These are phyloP conservation scores for Sisor rabdophorus DNA, from an alignment of 2,113 vertebrate genomes.

Conservation along the genomic window DNA sequence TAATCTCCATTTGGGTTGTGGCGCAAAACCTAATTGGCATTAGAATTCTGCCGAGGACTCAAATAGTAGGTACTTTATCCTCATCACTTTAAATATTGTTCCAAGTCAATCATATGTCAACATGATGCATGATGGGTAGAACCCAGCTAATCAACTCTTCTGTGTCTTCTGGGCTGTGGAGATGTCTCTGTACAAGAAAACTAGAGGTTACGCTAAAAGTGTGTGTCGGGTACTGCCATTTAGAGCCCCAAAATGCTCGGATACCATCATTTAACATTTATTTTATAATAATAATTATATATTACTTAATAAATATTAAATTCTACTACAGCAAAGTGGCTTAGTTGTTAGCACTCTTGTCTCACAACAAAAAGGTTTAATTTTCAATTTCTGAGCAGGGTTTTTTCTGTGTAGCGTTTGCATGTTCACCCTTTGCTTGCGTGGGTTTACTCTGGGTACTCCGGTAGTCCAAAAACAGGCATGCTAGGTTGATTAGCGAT, in stretches of 20 bases:
- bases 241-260: not conserved
- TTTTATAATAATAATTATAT: no score
- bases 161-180: constrained; percentile 56
- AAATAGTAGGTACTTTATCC: constrained; percentile 99
- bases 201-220: not conserved
- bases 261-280: no score
- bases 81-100: constrained; percentile 99
- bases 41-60: constrained; percentile 99
- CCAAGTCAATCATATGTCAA: constrained; percentile 99
- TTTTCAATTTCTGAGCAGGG: no score
- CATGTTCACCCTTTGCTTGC: no score
- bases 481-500: no score
- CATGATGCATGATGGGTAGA: constrained; percentile 82
- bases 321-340: no score
- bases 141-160: constrained; percentile 73
- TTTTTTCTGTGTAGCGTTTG: no score
- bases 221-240: not conserved
- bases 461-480: no score
- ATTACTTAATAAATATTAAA: no score
- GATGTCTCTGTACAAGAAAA: not conserved
- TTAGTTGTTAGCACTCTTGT: no score
- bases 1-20: constrained; percentile 99
- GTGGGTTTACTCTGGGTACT: no score
- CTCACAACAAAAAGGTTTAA: no score
- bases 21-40: constrained; percentile 99